Conservation (phyloP, 2,888 invertebrate species). For the Cryptosula pallasiana region DNA sequence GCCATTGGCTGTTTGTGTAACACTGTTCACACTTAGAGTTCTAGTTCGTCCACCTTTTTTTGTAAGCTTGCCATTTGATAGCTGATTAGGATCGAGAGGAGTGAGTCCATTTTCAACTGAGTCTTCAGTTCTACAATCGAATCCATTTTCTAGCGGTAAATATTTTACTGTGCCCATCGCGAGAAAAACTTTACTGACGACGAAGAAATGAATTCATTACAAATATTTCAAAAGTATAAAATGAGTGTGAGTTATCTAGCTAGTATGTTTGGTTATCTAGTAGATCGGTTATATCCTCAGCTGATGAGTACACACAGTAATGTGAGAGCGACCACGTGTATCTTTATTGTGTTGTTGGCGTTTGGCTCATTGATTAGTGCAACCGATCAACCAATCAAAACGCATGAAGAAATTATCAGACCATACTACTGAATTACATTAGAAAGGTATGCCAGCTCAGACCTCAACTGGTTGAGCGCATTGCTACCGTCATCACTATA, state of each 20-base stretch:
- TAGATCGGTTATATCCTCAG: too few species aligned
- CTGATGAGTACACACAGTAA: too few species aligned
- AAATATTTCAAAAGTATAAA: too few species aligned
- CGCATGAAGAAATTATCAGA: not conserved
- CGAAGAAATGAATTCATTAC: too few species aligned
- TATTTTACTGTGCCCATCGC: not conserved
- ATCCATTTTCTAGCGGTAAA: not conserved
- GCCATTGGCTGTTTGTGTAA: slow-evolving; percentile 7
- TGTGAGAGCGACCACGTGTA: not conserved
- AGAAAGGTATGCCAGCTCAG: too few species aligned
- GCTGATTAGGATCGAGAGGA: not conserved
- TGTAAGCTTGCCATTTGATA: not conserved
- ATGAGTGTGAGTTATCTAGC: too few species aligned
- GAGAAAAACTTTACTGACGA: too few species aligned
- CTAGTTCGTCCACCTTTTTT: not conserved
- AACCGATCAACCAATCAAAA: not conserved
- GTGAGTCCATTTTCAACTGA: not conserved
- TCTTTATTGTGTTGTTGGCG: not conserved
- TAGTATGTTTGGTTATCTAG: too few species aligned
- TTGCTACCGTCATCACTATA: too few species aligned
- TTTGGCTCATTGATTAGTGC: not conserved
- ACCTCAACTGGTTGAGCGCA: too few species aligned
- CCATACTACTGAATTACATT: too few species aligned
- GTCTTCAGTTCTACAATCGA: not conserved
- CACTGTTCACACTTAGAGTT: not conserved